Evolutionary conservation across 2,113 vertebrate genomes (phyloP).

Genomic region (Python bivittatus): DNA sequence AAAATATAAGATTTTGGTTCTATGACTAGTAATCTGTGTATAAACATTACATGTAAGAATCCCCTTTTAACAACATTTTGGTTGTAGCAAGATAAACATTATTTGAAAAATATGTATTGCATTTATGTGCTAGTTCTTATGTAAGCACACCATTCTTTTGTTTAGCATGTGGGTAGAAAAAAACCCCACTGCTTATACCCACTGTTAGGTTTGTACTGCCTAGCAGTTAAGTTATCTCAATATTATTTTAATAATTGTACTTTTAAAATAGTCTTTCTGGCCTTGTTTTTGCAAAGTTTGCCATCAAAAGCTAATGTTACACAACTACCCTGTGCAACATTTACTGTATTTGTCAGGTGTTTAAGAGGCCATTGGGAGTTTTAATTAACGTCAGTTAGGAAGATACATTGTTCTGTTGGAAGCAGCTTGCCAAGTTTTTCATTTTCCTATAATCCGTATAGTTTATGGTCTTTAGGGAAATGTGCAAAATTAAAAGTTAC

Average conservation of each 20-base stretch:
- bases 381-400: slow-evolving; percentile 91
- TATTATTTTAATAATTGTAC: slow-evolving; percentile 45
- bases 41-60: slow-evolving; percentile 36
- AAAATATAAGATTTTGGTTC: slow-evolving; percentile 55
- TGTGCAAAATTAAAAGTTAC: slow-evolving; percentile 89
- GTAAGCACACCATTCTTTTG: slow-evolving; percentile 52
- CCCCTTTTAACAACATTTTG: slow-evolving; percentile 45
- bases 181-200: background rate
- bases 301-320: slow-evolving; percentile 62
- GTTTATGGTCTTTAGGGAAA: slow-evolving; percentile 85
- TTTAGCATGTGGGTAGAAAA: slow-evolving; percentile 42
- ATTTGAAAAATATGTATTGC: slow-evolving; percentile 32
- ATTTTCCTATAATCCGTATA: slow-evolving; percentile 87
- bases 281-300: slow-evolving; percentile 59
- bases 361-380: slow-evolving; percentile 88
- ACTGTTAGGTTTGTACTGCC: slow-evolving; percentile 12
- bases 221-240: slow-evolving; percentile 38
- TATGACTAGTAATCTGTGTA: slow-evolving; percentile 50
- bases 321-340: slow-evolving; percentile 80
- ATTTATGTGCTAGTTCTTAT: background rate
- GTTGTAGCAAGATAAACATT: slow-evolving; percentile 33
- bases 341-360: slow-evolving; percentile 89
- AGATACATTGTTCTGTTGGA: slow-evolving; percentile 85
- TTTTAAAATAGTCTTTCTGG: slow-evolving; percentile 56
- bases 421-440: slow-evolving; percentile 86